A percentile compares a stretch with the other conserved stretches of the same genome.
Evolutionary conservation across 2,113 vertebrate species (phyloP).

Genomic region (Seriola quinqueradiata): DNA sequence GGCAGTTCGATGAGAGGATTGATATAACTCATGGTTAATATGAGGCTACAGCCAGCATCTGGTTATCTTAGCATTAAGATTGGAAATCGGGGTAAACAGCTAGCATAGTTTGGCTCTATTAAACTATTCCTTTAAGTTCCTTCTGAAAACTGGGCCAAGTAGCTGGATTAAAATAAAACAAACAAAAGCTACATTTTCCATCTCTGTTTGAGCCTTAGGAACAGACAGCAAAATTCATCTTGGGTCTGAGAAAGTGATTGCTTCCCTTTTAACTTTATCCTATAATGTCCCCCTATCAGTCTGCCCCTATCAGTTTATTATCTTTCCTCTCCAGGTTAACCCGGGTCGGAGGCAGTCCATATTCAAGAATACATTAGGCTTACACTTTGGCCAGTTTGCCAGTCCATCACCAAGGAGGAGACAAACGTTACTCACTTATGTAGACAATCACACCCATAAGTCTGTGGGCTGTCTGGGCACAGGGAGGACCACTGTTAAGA

Average conservation of each 20-base stretch:
- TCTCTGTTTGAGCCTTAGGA: background rate
- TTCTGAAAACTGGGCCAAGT: background rate
- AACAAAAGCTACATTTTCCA: background rate
- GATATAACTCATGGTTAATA: too few species aligned
- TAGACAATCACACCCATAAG: slow-evolving; percentile 25
- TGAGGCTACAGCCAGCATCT: too few species aligned
- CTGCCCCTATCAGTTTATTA: slow-evolving; percentile 26
- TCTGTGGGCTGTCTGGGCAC: slow-evolving; percentile 44
- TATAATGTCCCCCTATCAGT: background rate
- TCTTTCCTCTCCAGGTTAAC: slow-evolving; percentile 33
- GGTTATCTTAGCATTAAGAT: too few species aligned
- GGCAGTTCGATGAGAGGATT: too few species aligned
- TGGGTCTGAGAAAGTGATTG: background rate
- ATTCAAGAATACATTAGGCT: slow-evolving; percentile 11
- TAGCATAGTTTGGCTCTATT: too few species aligned
- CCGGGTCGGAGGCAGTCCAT: background rate
- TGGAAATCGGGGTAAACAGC: too few species aligned
- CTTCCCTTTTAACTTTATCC: slow-evolving; percentile 6
- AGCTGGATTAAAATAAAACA: background rate
- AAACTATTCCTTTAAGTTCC: background rate
- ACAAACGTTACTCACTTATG: slow-evolving; percentile 21
- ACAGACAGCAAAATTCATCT: background rate
- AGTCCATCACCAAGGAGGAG: slow-evolving; percentile 38
- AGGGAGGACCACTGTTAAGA: background rate
- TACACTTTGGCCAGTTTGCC: slow-evolving; percentile 44